Conservation (phyloP, 2,888 invertebrate genomes). For the Athalia circularis region DNA sequence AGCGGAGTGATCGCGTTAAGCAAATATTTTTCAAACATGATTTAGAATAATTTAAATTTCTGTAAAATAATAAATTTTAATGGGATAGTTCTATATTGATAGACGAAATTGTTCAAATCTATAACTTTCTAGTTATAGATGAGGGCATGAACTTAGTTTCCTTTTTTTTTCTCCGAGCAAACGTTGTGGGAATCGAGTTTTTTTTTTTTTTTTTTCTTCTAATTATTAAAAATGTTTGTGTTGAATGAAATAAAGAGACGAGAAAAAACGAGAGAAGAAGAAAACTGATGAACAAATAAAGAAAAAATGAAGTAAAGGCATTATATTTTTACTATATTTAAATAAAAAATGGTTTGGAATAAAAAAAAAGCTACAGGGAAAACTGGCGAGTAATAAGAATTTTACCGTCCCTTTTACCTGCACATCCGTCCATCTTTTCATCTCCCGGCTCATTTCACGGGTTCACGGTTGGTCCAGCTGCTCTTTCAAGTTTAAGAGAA, state of each 20-base stretch:
- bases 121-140: background rate
- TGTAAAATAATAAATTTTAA: background rate
- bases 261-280: background rate
- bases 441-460: background rate
- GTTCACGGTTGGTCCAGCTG: background rate
- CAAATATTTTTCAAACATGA: slow-evolving; percentile 36
- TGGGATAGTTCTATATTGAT: background rate
- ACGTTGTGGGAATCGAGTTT: too few relatives aligned
- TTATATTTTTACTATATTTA: slow-evolving; percentile 2
- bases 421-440: background rate
- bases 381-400: background rate
- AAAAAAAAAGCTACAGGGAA: slow-evolving; percentile 1
- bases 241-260: background rate
- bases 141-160: background rate
- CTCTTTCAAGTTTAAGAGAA: background rate
- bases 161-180: background rate
- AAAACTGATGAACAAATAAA: too few relatives aligned
- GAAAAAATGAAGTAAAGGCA: background rate
- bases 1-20: slow-evolving; percentile 1
- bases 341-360: background rate
- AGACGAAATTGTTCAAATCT: background rate
- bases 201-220: too few relatives aligned
- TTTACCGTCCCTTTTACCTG: slow-evolving; percentile 14
- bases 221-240: too few relatives aligned
- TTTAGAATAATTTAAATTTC: slow-evolving; percentile 30